Evolutionary conservation across 2,888 invertebrate genomes (phyloP).

Genomic region (Pteria penguin): DNA sequence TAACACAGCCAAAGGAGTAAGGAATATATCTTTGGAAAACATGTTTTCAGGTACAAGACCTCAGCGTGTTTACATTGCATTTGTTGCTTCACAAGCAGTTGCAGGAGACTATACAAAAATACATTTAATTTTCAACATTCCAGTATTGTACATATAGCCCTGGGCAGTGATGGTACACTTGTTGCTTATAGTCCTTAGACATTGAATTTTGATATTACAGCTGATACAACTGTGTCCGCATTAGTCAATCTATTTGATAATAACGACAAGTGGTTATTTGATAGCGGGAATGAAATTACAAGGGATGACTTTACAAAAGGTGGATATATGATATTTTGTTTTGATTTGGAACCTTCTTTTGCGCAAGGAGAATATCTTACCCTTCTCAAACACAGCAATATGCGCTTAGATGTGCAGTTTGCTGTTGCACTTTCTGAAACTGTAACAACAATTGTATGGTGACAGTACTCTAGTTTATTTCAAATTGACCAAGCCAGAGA

Average conservation of each 20-base stretch:
- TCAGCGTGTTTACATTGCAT: constrained; percentile 32
- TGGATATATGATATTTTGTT: constrained; percentile 23
- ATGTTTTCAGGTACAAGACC: constrained; percentile 44
- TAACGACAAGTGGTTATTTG: constrained; percentile 36
- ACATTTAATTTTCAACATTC: constrained; percentile 46
- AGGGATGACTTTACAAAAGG: constrained; percentile 5
- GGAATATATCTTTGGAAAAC: constrained; percentile 36
- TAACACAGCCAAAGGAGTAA: constrained; percentile 31
- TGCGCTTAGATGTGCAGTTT: constrained; percentile 30
- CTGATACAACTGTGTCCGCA: constrained; percentile 23
- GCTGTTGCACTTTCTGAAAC: constrained; percentile 6
- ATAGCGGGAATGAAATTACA: constrained; percentile 30
- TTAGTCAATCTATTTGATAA: constrained; percentile 35
- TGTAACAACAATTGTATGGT: constrained; percentile 1
- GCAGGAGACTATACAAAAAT: constrained; percentile 43
- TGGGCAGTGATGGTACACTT: constrained; percentile 40
- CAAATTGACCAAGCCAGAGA: constrained; percentile 13
- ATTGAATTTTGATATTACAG: constrained; percentile 31
- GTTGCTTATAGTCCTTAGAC: constrained; percentile 39
- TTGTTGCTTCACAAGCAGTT: constrained; percentile 38
- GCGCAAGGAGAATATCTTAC: constrained; percentile 2
- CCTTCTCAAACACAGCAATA: constrained; percentile 31
- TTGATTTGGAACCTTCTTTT: constrained; percentile 28
- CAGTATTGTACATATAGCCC: constrained; percentile 32
- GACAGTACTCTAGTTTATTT: constrained; percentile 10